phyloP scores from a whole-genome alignment of 1,140 invertebrate genomes.

The Microplitis demolitor region DNA sequence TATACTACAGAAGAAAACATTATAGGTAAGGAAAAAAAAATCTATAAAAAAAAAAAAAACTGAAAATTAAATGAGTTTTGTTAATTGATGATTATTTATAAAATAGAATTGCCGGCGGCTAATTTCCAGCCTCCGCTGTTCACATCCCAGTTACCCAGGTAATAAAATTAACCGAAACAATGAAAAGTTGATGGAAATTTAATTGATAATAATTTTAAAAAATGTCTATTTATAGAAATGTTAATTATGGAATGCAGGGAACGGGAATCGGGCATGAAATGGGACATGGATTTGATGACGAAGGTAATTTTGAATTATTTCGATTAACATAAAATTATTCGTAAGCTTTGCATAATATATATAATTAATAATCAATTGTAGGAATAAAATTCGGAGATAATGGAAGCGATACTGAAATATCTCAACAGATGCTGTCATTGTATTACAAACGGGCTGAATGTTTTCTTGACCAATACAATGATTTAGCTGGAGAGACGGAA shows the following conservation, averaged over 20 bases:
- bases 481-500: constrained; percentile 9
- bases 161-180: constrained; percentile 19
- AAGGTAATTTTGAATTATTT: constrained; percentile 42
- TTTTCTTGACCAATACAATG: constrained; percentile 22
- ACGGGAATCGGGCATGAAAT: constrained; percentile 68
- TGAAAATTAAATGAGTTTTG: constrained; percentile 8
- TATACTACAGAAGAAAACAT: background rate
- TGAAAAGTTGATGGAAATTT: background rate
- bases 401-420: constrained; percentile 10
- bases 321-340: background rate
- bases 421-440: background rate
- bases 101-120: constrained; percentile 71
- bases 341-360: background rate
- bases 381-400: constrained; percentile 11
- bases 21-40: constrained; percentile 21
- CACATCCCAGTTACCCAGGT: constrained; percentile 38
- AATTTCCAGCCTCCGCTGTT: constrained; percentile 73
- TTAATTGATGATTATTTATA: constrained; percentile 28
- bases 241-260: constrained; percentile 59
- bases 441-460: constrained; percentile 23
- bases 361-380: background rate
- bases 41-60: constrained; percentile 3
- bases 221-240: constrained; percentile 18
- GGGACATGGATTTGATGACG: constrained; percentile 66
- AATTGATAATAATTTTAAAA: constrained; percentile 4